These are phyloP conservation scores for Acholoe squamosa DNA, from an alignment of 2,888 invertebrate species.

Conservation along the genomic window DNA sequence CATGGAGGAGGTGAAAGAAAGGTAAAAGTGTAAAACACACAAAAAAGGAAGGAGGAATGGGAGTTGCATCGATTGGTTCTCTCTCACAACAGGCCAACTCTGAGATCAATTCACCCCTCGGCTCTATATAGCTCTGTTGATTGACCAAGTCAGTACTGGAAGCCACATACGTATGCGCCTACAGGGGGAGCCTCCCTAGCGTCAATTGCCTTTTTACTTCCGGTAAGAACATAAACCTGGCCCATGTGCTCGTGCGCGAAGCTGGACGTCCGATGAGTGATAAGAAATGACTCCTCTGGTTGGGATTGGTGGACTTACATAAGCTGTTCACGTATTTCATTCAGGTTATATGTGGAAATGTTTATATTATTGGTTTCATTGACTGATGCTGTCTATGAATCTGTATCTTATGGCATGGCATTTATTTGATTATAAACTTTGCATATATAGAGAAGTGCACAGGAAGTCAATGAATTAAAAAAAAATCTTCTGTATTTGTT, in stretches of 20 bases:
- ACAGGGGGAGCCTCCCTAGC: background rate
- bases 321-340: background rate
- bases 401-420: too few relatives aligned
- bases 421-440: too few relatives aligned
- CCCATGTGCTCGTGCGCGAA: background rate
- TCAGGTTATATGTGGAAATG: too few relatives aligned
- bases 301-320: background rate
- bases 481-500: too few relatives aligned
- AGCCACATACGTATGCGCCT: background rate
- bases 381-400: too few relatives aligned
- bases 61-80: background rate
- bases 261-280: background rate
- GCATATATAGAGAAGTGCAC: too few relatives aligned
- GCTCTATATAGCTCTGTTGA: background rate
- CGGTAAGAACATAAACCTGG: background rate
- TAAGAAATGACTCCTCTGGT: background rate
- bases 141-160: background rate
- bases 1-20: background rate
- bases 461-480: too few relatives aligned
- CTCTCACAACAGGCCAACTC: background rate
- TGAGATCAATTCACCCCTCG: conserved; percentile 14
- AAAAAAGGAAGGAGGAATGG: too few relatives aligned
- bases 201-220: background rate
- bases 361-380: too few relatives aligned
- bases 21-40: too few relatives aligned